Evolutionary conservation across 2,797 vertebrate species (phyloP).

Genomic region (Rallus crepitans): DNA sequence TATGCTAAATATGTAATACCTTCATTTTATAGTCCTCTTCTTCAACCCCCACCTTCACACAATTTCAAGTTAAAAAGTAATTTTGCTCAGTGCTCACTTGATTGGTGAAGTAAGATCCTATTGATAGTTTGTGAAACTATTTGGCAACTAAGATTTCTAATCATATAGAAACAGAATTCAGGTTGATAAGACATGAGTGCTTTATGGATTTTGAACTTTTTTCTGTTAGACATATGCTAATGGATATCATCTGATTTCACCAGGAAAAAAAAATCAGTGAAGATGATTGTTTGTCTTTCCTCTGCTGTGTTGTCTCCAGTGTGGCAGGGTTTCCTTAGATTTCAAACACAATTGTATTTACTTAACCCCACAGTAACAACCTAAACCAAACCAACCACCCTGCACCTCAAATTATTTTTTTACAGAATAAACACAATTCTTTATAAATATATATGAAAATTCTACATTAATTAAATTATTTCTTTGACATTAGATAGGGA

Average conservation of each 20-base stretch:
- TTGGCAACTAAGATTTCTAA: not conserved
- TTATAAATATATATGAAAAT: not conserved
- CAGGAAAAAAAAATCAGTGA: not conserved
- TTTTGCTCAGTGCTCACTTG: not conserved
- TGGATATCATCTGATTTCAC: not conserved
- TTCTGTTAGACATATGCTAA: not conserved
- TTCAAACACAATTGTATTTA: not conserved
- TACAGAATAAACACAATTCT: not conserved
- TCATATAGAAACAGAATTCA: not conserved
- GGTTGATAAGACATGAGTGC: fast-evolving
- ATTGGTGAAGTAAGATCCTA: not conserved
- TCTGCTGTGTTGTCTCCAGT: not conserved
- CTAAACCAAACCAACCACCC: not conserved
- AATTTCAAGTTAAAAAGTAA: not conserved
- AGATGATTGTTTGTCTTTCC: not conserved
- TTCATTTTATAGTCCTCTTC: not conserved
- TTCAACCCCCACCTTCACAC: not conserved
- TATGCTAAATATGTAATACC: not conserved
- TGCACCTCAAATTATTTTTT: fast-evolving
- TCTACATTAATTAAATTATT: not conserved
- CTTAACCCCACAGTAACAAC: not conserved
- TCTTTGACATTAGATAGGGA: not conserved
- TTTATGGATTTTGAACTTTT: not conserved
- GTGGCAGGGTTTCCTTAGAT: not conserved
- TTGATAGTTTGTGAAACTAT: not conserved